Percentiles rank a stretch among this genome's conserved stretches.
Evolutionary conservation across 2,113 vertebrate genomes (phyloP).

Genomic region (Equus przewalskii): DNA sequence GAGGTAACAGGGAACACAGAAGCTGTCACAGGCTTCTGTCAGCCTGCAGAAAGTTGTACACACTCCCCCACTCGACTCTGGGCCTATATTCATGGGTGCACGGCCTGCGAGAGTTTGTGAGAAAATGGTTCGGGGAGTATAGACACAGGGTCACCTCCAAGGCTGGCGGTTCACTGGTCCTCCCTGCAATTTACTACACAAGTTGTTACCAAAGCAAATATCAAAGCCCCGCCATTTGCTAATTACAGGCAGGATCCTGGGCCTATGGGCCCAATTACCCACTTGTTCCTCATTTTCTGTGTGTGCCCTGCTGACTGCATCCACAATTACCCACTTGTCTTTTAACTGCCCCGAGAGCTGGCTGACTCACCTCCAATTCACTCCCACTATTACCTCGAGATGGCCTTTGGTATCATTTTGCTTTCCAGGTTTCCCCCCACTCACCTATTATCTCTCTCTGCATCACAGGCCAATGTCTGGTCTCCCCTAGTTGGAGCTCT

Average conservation of each 20-base stretch:
- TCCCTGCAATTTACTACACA: conserved; percentile 75
- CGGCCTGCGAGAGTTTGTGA: not conserved
- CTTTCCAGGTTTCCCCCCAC: conserved; percentile 57
- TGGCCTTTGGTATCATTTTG: conserved; percentile 66
- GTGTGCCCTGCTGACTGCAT: conserved; percentile 56
- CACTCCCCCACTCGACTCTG: not conserved
- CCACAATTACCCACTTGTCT: conserved; percentile 80
- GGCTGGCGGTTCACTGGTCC: conserved; percentile 72
- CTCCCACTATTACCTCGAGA: conserved; percentile 71
- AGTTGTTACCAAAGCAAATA: conserved; percentile 80
- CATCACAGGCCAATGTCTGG: conserved; percentile 40
- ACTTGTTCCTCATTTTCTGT: conserved; percentile 81
- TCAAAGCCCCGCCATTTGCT: conserved; percentile 82
- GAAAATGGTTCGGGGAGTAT: not conserved
- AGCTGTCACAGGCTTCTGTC: not conserved
- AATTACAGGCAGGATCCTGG: conserved; percentile 81
- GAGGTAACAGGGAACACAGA: not conserved
- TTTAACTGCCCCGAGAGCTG: conserved; percentile 75
- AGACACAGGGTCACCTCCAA: conserved; percentile 54
- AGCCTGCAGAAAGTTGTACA: not conserved
- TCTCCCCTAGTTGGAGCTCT: not conserved
- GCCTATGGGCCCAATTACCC: conserved; percentile 82
- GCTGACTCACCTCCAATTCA: conserved; percentile 75
- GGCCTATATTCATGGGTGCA: not conserved
- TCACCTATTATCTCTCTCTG: not conserved